Conservation (phyloP, 2,888 invertebrate genomes). For the Microplitis manilae region DNA sequence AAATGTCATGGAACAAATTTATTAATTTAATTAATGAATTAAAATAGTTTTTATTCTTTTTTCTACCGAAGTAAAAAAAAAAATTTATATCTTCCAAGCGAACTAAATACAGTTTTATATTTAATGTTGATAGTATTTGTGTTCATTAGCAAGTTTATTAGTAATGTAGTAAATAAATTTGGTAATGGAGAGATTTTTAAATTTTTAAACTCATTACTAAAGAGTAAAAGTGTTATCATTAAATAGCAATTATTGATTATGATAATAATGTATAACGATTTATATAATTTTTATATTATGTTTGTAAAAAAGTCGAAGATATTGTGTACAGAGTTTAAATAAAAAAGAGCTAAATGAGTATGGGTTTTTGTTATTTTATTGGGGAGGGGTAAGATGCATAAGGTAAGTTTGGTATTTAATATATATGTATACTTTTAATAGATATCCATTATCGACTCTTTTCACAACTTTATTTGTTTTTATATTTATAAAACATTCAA, state of each 20-base stretch:
- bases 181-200: not conserved
- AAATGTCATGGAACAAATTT: not conserved
- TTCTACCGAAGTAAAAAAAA: not conserved
- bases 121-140: not conserved
- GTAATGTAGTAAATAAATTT: not conserved
- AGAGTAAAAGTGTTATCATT: not conserved
- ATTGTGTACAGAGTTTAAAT: conserved; percentile 15
- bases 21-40: not conserved
- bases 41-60: not conserved
- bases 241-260: not conserved
- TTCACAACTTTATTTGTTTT: too few species aligned
- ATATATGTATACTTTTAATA: too few species aligned
- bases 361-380: not conserved
- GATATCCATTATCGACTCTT: too few species aligned
- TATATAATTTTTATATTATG: conserved; percentile 13
- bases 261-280: conserved; percentile 25
- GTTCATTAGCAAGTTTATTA: not conserved
- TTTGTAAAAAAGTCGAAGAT: not conserved
- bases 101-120: not conserved
- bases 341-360: conserved; percentile 33
- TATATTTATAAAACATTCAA: too few species aligned
- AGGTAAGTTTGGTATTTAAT: not conserved
- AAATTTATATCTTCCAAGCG: not conserved
- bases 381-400: not conserved
- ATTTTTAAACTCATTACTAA: not conserved